phyloP scores from a whole-genome alignment of 1,140 invertebrate species.

The Holotrichia oblita region DNA sequence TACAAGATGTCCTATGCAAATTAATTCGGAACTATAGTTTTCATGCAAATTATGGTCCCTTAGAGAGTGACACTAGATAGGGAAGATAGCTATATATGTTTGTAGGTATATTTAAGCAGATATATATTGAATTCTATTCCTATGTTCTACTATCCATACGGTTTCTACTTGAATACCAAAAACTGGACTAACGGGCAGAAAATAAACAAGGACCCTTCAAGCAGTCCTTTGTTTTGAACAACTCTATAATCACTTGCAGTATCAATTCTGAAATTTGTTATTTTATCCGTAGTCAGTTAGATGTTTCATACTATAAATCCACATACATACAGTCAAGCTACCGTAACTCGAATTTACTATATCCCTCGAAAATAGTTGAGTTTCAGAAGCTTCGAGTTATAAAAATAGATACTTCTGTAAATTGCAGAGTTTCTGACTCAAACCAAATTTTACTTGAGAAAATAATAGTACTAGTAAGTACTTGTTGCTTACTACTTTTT shows the following conservation, averaged over 20 bases:
- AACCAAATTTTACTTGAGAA: no score
- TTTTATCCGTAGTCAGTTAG: no score
- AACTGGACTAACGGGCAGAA: not conserved
- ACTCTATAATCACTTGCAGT: not conserved
- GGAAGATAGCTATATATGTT: not conserved
- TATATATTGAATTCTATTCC: not conserved
- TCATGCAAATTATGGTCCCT: conserved; percentile 15
- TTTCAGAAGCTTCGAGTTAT: no score
- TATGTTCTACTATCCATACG: not conserved
- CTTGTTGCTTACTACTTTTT: no score
- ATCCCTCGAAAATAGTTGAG: no score
- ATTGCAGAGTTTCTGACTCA: no score
- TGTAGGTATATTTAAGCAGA: not conserved
- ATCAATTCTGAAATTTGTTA: not conserved
- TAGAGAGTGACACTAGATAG: not conserved
- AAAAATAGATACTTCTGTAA: no score
- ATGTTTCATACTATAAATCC: no score
- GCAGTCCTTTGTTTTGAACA: not conserved
- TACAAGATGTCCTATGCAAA: conserved; percentile 29
- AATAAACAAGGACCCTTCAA: not conserved
- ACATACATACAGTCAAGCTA: no score
- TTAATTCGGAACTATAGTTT: conserved; percentile 24
- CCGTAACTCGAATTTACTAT: no score
- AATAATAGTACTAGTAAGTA: no score
- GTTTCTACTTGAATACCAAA: not conserved